A percentile compares a stretch with the other conserved stretches of the same genome.
phyloP scores from a whole-genome alignment of 2,888 invertebrate genomes.

The Drosophila planitibia region DNA sequence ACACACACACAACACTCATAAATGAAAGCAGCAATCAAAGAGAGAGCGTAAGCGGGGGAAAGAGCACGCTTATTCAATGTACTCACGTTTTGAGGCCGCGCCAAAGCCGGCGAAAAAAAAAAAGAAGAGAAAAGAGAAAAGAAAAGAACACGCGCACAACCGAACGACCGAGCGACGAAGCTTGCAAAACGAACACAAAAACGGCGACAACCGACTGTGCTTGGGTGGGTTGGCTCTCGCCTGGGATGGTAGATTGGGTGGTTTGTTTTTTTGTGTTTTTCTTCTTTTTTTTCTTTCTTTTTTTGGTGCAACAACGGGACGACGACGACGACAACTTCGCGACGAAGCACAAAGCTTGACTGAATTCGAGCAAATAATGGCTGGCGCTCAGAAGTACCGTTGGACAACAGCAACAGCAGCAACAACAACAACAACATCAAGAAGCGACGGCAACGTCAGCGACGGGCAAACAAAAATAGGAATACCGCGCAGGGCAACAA shows the following conservation, averaged over 20 bases:
- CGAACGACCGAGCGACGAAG: slow-evolving; percentile 23
- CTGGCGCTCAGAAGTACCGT: slow-evolving; percentile 79
- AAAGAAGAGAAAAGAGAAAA: neutral
- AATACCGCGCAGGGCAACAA: slow-evolving; percentile 68
- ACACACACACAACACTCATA: neutral
- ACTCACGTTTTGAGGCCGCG: slow-evolving; percentile 77
- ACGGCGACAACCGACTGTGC: slow-evolving; percentile 14
- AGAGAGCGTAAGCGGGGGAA: neutral
- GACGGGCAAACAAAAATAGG: slow-evolving; percentile 74
- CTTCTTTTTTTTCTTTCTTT: slow-evolving; percentile 4
- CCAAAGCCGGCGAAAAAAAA: slow-evolving; percentile 69
- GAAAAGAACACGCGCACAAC: slow-evolving; percentile 14
- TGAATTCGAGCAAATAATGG: slow-evolving; percentile 74
- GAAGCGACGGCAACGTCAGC: slow-evolving; percentile 37
- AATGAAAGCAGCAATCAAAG: neutral
- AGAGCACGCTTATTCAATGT: slow-evolving; percentile 32
- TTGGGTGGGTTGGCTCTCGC: slow-evolving; percentile 37
- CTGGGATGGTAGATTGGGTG: slow-evolving; percentile 21
- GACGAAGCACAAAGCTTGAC: slow-evolving; percentile 81
- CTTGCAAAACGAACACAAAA: slow-evolving; percentile 29
- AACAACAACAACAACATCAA: slow-evolving; percentile 27
- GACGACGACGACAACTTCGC: slow-evolving; percentile 68
- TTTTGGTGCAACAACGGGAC: slow-evolving; percentile 58
- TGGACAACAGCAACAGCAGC: slow-evolving; percentile 64
- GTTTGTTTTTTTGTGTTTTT: slow-evolving; percentile 5